phyloP scores from a whole-genome alignment of 2,797 vertebrate genomes.

The Arnoldichthys spilopterus region DNA sequence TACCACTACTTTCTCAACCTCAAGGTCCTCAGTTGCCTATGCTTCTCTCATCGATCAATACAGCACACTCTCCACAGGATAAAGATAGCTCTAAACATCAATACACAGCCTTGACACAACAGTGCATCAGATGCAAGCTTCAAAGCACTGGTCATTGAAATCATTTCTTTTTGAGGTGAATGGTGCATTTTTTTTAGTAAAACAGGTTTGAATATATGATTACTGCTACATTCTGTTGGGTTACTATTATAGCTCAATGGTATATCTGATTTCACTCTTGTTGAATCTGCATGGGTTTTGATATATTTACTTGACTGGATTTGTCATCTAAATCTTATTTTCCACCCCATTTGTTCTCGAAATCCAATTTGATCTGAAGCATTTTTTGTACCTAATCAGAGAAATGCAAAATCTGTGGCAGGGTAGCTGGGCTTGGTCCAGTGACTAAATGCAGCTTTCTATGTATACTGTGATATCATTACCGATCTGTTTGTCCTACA shows the following conservation, averaged over 20 bases:
- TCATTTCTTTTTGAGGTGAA: neutral
- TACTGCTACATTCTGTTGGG: neutral
- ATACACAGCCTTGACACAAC: slow-evolving; percentile 38
- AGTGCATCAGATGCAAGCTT: neutral
- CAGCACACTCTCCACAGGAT: slow-evolving; percentile 40
- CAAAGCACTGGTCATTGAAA: neutral
- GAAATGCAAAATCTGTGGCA: slow-evolving; percentile 6
- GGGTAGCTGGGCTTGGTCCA: slow-evolving; percentile 8
- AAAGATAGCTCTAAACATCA: slow-evolving; percentile 54
- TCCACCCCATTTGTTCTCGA: slow-evolving; percentile 40
- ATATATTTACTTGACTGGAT: slow-evolving; percentile 30
- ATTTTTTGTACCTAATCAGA: slow-evolving; percentile 33
- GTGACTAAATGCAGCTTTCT: slow-evolving; percentile 32
- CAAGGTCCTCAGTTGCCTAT: slow-evolving; percentile 35
- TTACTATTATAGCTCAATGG: neutral
- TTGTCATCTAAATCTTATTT: slow-evolving; percentile 47
- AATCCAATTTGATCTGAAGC: slow-evolving; percentile 41
- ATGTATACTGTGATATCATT: slow-evolving; percentile 18
- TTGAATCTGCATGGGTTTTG: neutral
- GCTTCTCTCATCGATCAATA: slow-evolving; percentile 50
- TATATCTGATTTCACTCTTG: neutral
- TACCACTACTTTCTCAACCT: slow-evolving; percentile 36
- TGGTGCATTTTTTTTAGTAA: neutral
- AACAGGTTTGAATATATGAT: neutral
- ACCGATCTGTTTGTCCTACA: slow-evolving; percentile 46